A percentile compares a stretch with the other conserved stretches of the same genome.
These are phyloP conservation scores for Aethes cnicana DNA, from an alignment of 2,888 invertebrate genomes.

Conservation along the genomic window DNA sequence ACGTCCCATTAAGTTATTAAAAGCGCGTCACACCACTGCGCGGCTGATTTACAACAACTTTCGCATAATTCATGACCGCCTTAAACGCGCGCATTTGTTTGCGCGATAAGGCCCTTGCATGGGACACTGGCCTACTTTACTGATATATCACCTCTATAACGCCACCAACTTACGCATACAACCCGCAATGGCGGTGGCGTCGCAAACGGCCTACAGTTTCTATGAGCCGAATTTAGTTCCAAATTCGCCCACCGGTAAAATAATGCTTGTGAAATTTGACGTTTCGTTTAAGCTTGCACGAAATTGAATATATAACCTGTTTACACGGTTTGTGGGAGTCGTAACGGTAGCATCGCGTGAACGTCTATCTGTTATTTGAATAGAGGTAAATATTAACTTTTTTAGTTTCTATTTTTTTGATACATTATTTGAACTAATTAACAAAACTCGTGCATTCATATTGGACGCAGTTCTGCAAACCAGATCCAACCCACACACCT, in stretches of 20 bases:
- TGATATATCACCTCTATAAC: conserved; percentile 19
- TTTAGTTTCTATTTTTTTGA: too few species aligned
- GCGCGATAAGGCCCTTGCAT: conserved; percentile 49
- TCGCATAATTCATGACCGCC: conserved; percentile 54
- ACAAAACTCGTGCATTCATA: too few species aligned
- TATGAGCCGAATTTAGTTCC: not conserved
- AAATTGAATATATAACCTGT: conserved; percentile 22
- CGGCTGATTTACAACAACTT: conserved; percentile 57
- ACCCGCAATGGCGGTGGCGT: not conserved
- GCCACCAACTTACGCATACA: not conserved
- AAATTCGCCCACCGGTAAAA: not conserved
- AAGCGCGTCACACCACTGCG: conserved; percentile 41
- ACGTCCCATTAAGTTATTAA: conserved; percentile 11
- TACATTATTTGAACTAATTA: too few species aligned
- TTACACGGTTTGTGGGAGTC: conserved; percentile 9
- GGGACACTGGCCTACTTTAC: conserved; percentile 31
- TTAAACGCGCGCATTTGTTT: conserved; percentile 55
- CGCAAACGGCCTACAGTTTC: not conserved
- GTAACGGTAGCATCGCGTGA: not conserved
- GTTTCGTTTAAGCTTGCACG: conserved; percentile 18
- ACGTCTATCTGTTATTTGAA: too few species aligned
- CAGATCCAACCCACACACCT: too few species aligned
- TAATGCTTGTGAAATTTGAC: conserved; percentile 13
- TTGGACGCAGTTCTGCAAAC: too few species aligned
- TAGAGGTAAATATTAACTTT: too few species aligned